Base-by-base conservation (phyloP, 2,797 vertebrate species). In the Pagetopsis macropterus region DNA sequence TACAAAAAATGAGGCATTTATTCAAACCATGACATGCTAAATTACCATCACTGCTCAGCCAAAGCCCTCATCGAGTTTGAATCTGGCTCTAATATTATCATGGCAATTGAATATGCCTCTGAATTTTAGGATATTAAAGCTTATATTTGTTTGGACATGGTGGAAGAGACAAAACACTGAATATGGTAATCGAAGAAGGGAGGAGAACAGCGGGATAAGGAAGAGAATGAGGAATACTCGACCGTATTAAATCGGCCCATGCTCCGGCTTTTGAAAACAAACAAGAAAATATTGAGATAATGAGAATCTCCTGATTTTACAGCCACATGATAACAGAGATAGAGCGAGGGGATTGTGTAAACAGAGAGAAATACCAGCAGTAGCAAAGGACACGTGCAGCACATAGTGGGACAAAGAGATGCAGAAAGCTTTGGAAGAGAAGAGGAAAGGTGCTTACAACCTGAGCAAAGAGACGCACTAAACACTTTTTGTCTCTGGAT, bases 61-160 rank as follows among this genome's bases (percentile, higher is more conserved):
- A 61, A 70, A 78, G 14, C 60, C 48, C 71, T 51, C 70, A 60
- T 19, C 33, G 65, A 66, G 71, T 75, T 87, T 75, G 60, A 81
- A 83, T 81, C 74, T 10, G 16, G 31, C 77, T 72, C 60, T 81
- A 61, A 80, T 79, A 84, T 90, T 90, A 79, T 43, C 62, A 56
- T 40, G n/a, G 60, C 65, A 78, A 85, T 88, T 85, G 76, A 88
- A 87, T 76, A 71, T 73, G 74, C 75, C 31, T 81, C 68, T 52
- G 64, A 75, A 85, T 86, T 79, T 64, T 72, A 56, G 31, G 79
- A 80, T 76, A 81, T 76, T 63, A 77, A n/a, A 21, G 73, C 50
- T 37, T 76, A 41, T 78, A 82, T 85, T 55, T 76, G 41, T 83
- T 83, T 64, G 59, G 78, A 78, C 50, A 37, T 56, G 58, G n/a